These are phyloP conservation scores for Spondyliosoma cantharus DNA, from an alignment of 2,797 vertebrate genomes.

Conservation along the genomic window DNA sequence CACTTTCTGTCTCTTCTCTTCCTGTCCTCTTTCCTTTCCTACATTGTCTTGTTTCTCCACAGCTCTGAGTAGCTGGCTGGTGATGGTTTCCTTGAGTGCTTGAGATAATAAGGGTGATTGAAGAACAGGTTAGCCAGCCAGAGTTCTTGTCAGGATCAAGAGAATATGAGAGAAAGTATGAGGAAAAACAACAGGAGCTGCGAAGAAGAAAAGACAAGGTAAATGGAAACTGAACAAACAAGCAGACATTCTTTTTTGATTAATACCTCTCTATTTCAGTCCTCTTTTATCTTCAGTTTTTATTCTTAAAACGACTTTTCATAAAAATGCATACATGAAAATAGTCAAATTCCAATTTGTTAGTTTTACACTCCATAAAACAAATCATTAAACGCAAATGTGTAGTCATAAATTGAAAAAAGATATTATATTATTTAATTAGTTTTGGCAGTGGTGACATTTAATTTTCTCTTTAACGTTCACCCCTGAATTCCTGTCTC, in stretches of 20 bases:
- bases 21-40: conserved; percentile 1
- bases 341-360: conserved; percentile 1
- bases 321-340: conserved; percentile 1
- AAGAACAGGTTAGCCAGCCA: conserved; percentile 15
- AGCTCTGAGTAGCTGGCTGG: background rate
- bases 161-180: background rate
- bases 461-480: conserved; percentile 2
- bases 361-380: conserved; percentile 14
- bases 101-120: conserved; percentile 46
- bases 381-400: background rate
- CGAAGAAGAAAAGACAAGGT: background rate
- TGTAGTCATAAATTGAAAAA: background rate
- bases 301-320: background rate
- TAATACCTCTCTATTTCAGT: conserved; percentile 1
- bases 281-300: background rate
- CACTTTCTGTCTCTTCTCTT: background rate
- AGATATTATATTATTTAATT: background rate
- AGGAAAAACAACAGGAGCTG: background rate
- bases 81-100: conserved; percentile 21
- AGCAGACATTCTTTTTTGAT: background rate
- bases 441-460: conserved; percentile 14
- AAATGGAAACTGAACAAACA: background rate
- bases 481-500: background rate
- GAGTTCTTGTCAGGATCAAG: conserved; percentile 3
- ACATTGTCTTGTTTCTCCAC: conserved; percentile 5